Base-by-base conservation (phyloP, 2,888 invertebrate species). In the Plemyria rubiginata region DNA sequence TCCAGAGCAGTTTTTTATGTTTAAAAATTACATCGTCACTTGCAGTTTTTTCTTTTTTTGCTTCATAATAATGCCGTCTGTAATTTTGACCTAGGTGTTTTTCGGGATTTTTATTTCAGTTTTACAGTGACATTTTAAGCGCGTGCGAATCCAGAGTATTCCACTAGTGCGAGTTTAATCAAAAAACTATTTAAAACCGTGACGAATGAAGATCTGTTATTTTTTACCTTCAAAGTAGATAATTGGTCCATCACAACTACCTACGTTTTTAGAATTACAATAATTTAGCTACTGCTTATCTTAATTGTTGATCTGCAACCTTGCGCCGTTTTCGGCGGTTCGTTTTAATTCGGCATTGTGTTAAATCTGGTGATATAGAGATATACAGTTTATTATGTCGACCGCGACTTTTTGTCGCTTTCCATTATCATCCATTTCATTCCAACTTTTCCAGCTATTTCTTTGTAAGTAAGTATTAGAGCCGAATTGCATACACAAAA, bases 231-330 rank as follows among this genome's bases (percentile, higher is more conserved):
- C 53, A 54, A 65, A 62, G 60, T 67, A 61, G 66, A 66, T 70
- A 67, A 65, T 67, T 65, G 67, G 60, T 64, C 56, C 59, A 57
- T 60, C 65, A 29, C 61, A 36, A 29, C 36, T 22, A 46, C 8
- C 55, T 53, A 56, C 60, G 63, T 53, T 65, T 60, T 60, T 46
- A 51, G 57, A 68, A 70, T 70, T 66, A 70, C 65, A 70, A 68
- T 70, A 64, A 68, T 70, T 66, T 68, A 65, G 53, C 55, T 58
- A 55, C 51, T 57, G 38, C 45, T 66, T 68, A 70, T 70, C 70
- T 70, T 67, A 70, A 70, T 67, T 59, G 68, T 66, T 48, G 60
- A 70, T 70, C 70, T 58, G 53, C 57, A 65, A 58, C 70, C 70
- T 70, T 60, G 65, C 70, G 68, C 63, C 48, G 70, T 68, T 62